A percentile compares a stretch with the other conserved stretches of the same genome.
These are phyloP conservation scores for Nomada flava DNA, from an alignment of 2,888 invertebrate genomes.

Conservation along the genomic window DNA sequence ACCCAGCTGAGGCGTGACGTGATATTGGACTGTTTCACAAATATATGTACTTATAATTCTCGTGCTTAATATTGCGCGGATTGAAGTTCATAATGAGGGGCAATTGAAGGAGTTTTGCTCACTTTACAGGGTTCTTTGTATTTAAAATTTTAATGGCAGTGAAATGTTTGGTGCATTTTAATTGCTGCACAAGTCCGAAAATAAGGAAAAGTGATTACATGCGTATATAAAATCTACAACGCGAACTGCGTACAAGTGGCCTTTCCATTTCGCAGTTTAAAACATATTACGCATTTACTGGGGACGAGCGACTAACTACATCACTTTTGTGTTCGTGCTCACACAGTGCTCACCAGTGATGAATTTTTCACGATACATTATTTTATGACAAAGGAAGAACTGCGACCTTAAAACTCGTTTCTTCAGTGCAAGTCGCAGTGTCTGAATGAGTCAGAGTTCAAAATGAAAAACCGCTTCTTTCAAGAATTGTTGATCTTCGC, in stretches of 20 bases:
- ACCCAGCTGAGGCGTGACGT: no score
- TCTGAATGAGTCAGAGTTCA: no score
- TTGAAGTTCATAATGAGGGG: no score
- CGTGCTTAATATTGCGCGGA: no score
- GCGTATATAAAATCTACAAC: conserved; percentile 1
- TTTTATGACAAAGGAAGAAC: neutral
- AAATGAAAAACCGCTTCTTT: no score
- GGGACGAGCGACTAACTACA: neutral
- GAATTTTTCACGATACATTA: neutral
- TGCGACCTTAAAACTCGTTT: no score
- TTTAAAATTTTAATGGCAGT: neutral
- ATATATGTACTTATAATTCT: no score
- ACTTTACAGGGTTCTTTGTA: neutral
- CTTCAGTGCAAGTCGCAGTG: no score
- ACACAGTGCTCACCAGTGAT: no score
- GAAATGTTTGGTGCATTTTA: neutral
- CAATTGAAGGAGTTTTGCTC: no score
- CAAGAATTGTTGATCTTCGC: no score
- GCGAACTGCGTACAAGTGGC: neutral
- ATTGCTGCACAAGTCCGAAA: neutral
- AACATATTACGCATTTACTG: neutral
- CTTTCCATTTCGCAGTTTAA: conserved; percentile 24
- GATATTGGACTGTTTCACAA: no score
- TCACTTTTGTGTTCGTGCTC: neutral
- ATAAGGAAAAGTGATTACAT: conserved; percentile 13